phyloP scores from a whole-genome alignment of 1,140 invertebrate genomes.

The Gyrodactylus salaris region DNA sequence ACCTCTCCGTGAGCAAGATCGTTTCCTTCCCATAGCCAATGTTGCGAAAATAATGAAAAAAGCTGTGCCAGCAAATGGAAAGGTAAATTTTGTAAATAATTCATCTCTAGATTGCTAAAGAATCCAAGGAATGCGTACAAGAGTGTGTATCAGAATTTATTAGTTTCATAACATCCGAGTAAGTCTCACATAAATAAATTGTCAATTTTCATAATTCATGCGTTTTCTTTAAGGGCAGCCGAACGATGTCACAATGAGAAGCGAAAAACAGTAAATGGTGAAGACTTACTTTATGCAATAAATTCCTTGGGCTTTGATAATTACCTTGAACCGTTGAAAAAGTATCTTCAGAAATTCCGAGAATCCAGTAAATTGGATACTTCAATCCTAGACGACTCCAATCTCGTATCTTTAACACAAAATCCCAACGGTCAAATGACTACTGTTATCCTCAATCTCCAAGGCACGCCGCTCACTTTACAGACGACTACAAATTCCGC shows the following conservation, averaged over 20 bases:
- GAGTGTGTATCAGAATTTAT: conserved; percentile 99
- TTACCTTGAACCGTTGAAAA: conserved; percentile 75
- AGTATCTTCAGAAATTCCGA: conserved; percentile 80
- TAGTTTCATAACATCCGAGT: conserved; percentile 86
- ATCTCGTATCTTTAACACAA: neutral
- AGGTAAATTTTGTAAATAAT: conserved; percentile 26
- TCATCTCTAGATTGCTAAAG: conserved; percentile 55
- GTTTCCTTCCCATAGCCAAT: conserved; percentile 86
- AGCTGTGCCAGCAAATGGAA: conserved; percentile 68
- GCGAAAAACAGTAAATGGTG: conserved; percentile 84
- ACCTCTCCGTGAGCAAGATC: conserved; percentile 28
- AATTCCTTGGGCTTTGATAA: conserved; percentile 81
- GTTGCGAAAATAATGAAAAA: conserved; percentile 96
- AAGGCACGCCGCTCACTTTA: neutral
- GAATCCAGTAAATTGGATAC: conserved; percentile 25
- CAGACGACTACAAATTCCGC: neutral
- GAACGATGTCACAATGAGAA: conserved; percentile 85
- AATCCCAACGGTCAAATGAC: neutral
- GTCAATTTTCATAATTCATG: neutral
- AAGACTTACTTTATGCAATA: conserved; percentile 72
- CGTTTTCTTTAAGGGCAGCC: conserved; percentile 28
- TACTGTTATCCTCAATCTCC: neutral
- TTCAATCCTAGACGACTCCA: conserved; percentile 1
- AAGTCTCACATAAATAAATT: conserved; percentile 12
- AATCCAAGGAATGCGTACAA: conserved; percentile 91